Evolutionary conservation across 2,113 vertebrate genomes (phyloP), one percentile per base, ranked within the genome.

Genomic region (Fulica atra): DNA sequence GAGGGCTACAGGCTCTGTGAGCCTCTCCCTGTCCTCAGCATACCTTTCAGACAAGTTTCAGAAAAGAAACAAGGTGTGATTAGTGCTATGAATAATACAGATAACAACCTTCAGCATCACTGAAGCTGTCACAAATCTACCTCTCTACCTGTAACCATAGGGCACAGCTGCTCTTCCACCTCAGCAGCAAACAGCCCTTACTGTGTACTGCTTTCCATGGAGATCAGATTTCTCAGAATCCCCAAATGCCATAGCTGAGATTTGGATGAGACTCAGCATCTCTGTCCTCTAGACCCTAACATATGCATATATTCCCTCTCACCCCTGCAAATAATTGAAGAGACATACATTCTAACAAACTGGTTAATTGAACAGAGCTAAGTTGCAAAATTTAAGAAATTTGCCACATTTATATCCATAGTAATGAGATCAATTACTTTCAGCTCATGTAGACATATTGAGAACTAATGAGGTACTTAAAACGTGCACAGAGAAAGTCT

Each of bases 401-500:
- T 92, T 89, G 59, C 91, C 86, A 93, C 73, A 78, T 96, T 96
- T 96, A 93, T 83, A 95, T 87, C 92, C 81, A 88, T 46, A 79
- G 72, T 91, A 96, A 97, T 78, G 79, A 93, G 79, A 97, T 97
- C 96, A 97, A 96, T 97, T 96, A 92, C 94, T 92, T 96, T 64
- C 92, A 90, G 85, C 84, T 97, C 86, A 73, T 95, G 79, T 91
- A 95, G 95, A 97, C 54, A 25, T 95, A 96, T 94, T 94, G 95
- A 82, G 95, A 91, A 96, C 96, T 97, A 97, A 97, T 95, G 97
- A 97, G 97, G 88, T 93, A 96, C 95, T 97, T 97, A 97, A 95
- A 97, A 96, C 38, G 24, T 89, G 83, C 72, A 57, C 38, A 61
- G 76, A 95, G 91, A 92, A 96, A 95, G 94, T 92, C 92, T 94